Base-by-base conservation (phyloP, 2,797 vertebrate species). In the Coracias cyanogaster region DNA sequence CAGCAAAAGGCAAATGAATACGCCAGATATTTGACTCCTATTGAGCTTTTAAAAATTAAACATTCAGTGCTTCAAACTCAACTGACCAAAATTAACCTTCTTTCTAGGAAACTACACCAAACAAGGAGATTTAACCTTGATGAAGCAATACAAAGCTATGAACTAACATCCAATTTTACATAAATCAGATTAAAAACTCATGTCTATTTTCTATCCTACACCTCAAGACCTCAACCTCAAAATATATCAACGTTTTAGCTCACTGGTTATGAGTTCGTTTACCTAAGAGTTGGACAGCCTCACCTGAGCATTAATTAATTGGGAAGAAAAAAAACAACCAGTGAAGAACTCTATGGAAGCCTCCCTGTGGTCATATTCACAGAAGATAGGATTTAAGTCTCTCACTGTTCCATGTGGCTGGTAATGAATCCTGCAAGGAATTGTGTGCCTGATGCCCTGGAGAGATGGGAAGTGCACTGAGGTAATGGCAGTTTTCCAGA, bases 311-410 rank as follows among this genome's bases (percentile, higher is more conserved):
- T 21, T 17, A 37, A 16, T 9, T 46, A 84, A 49, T 1, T 5
- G 9, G 28, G 20, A 81, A 45, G 1, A 17, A 17, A 26, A 31
- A 54, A 33, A 13, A 43, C 15, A 51, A 24, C 3, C 11, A 12
- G 10, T 3, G 4, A 12, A 72, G 8, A 31, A 6, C 6, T 29
- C 12, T 1, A 0, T 1, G 2, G 39, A 46, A 60, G 3, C 25
- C 46, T 70, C 52, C 4, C 31, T 15, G 3, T 45, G 12, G 2
- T 67, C 7, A 1, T 10, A 10, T 6, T 80, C 35, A 52, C 18
- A 18, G 10, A 25, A 35, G 37, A 37, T 11, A 37, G 37, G 12
- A 37, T 10, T 37, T 37, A 37, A 37, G 37, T 37, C 37, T 37
- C 37, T 37, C 37, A 37, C 37, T 37, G 37, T 37, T 37, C 37